Evolutionary conservation across 1,140 invertebrate genomes (phyloP), one percentile per base, ranked within the genome.

Genomic region (Chelonus insularis): DNA sequence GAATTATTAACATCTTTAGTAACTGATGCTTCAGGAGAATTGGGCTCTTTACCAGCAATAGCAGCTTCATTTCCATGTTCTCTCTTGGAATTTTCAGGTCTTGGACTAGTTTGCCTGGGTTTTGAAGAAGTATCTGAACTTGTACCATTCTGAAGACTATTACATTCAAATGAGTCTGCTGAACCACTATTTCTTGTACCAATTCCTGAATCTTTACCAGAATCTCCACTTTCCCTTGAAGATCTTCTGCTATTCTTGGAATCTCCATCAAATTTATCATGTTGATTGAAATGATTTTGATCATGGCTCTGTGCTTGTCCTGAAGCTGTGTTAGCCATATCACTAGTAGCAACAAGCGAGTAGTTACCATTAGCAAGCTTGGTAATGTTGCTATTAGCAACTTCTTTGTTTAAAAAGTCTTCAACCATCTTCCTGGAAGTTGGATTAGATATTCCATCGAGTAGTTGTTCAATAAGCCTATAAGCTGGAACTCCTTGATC

Each of bases 321-420:
- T 12, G 39, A 18, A 18, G 68, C 74, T 1, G 69, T 73, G 32
- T 71, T 80, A 54, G 72, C 75, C 58, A 75, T 77, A 29, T 76
- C 68, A 37, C 77, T 77, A 57, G 72, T 79, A 23, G 84, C 84
- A 1, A 87, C 86, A 36, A 89, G 74, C 14, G 86, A 84, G 68
- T 87, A 87, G 74, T 89, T 87, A 2, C 86, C 88, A 77, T 88
- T 89, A 39, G 83, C 81, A 60, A 88, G 74, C 68, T 84, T 86
- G n/a, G 87, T 84, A 47, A 91, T 70, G 67, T 86, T 88, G 16
- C 88, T 88, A 54, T 82, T 85, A 47, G 84, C 78, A 1, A 89
- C 80, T 72, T 90, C 88, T 68, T 87, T 87, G 43, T 86, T 81
- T 4, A 91, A 76, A 64, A 90, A 86, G 54, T 84, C 82, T 63